Evolutionary conservation across 2,797 vertebrate genomes (phyloP).

Genomic region (Natrix natrix): DNA sequence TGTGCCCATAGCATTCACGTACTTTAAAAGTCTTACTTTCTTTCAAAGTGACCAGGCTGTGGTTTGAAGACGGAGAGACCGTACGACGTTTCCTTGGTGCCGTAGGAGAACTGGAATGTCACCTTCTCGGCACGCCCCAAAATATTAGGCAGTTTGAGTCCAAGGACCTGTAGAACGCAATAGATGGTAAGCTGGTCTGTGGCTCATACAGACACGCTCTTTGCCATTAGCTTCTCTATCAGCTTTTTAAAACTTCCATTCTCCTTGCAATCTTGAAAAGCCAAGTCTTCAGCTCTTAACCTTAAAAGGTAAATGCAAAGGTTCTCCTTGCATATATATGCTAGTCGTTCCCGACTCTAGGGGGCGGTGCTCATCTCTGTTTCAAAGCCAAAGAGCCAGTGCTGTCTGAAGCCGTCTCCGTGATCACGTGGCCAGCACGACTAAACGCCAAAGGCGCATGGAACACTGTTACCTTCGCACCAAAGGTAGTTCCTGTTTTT

Average conservation of each 20-base stretch:
- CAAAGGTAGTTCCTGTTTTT: no score
- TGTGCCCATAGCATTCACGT: background rate
- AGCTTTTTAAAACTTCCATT: background rate
- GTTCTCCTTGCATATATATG: no score
- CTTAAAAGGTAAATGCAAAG: no score
- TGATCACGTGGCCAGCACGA: no score
- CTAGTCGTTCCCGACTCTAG: no score
- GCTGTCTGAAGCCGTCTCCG: no score
- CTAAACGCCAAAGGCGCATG: no score
- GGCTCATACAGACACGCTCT: background rate
- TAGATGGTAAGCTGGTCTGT: background rate
- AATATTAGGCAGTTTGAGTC: slow-evolving; percentile 90
- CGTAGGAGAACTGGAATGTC: slow-evolving; percentile 98
- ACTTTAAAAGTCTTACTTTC: slow-evolving; percentile 80
- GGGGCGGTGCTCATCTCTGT: no score
- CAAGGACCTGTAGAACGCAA: slow-evolving; percentile 78
- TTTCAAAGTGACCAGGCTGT: slow-evolving; percentile 87
- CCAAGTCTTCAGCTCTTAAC: no score
- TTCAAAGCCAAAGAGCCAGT: no score
- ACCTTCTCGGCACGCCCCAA: slow-evolving; percentile 92
- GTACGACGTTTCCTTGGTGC: slow-evolving; percentile 95
- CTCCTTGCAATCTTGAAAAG: background rate
- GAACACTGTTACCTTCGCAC: no score
- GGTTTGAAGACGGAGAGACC: slow-evolving; percentile 96
- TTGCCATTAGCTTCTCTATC: background rate